Evolutionary conservation across 1,140 invertebrate species (phyloP).

Genomic region (Eriosoma lanigerum): DNA sequence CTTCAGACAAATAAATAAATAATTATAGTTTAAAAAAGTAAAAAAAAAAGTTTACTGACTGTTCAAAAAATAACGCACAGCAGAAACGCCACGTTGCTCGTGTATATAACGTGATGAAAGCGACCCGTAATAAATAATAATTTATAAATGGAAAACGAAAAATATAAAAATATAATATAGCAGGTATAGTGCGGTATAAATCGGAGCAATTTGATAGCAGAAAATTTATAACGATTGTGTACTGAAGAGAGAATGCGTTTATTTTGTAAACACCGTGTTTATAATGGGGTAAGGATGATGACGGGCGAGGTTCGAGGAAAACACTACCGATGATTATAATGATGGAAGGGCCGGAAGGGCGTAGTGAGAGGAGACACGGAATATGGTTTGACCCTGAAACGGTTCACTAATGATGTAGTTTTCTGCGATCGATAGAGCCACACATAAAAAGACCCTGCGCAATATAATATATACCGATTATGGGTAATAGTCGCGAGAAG

Average conservation of each 20-base stretch:
- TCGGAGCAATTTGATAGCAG: too few species aligned
- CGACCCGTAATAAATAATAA: too few species aligned
- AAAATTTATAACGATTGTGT: too few species aligned
- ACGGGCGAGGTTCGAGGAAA: not conserved
- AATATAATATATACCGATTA: not conserved
- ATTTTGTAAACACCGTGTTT: not conserved
- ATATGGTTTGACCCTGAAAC: constrained; percentile 40
- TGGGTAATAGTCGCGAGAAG: not conserved
- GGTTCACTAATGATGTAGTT: constrained; percentile 34
- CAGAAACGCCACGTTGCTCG: too few species aligned
- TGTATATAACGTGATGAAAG: too few species aligned
- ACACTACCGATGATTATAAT: not conserved
- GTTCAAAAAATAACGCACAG: too few species aligned
- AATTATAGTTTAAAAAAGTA: too few species aligned
- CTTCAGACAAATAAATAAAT: too few species aligned
- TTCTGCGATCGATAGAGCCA: constrained; percentile 37
- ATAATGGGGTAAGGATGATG: not conserved
- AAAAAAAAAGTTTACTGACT: too few species aligned
- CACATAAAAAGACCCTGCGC: not conserved
- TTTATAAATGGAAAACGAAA: too few species aligned
- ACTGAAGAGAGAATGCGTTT: not conserved
- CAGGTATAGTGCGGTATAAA: too few species aligned
- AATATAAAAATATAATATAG: too few species aligned
- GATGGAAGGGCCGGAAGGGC: not conserved
- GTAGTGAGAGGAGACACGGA: not conserved